These are phyloP conservation scores for Caenorhabditis macrosperma DNA, from an alignment of 2,888 invertebrate species.

Conservation along the genomic window DNA sequence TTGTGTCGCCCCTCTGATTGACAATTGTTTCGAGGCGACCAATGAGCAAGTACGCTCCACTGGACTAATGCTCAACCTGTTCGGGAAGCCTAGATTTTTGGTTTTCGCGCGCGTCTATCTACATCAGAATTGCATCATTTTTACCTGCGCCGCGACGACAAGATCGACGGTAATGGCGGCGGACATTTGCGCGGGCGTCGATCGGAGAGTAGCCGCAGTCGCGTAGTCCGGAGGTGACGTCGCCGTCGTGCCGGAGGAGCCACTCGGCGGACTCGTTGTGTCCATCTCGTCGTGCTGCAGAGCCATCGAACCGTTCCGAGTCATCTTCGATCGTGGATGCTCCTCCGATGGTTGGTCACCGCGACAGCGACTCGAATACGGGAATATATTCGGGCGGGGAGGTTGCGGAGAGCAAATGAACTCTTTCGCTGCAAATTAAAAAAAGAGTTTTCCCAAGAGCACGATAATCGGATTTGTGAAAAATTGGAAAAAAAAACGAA, in stretches of 20 bases:
- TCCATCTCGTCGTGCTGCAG: conserved; percentile 46
- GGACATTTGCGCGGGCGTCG: conserved; percentile 77
- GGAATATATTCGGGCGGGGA: conserved; percentile 39
- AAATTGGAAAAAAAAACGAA: conserved; percentile 1
- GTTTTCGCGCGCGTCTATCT: neutral
- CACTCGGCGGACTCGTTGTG: conserved; percentile 42
- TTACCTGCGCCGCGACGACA: conserved; percentile 69
- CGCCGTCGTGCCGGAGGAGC: conserved; percentile 30
- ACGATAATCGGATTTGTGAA: conserved; percentile 36
- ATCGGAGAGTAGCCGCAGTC: conserved; percentile 73
- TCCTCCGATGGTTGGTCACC: conserved; percentile 33
- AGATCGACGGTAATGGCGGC: conserved; percentile 69
- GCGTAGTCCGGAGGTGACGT: conserved; percentile 68
- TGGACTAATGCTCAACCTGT: conserved; percentile 23
- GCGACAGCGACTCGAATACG: conserved; percentile 30
- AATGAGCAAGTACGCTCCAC: conserved; percentile 33
- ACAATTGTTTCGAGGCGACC: neutral
- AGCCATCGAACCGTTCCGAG: conserved; percentile 24
- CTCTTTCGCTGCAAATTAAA: conserved; percentile 21
- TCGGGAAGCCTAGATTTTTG: conserved; percentile 12
- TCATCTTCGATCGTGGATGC: conserved; percentile 16
- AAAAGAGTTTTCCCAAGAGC: conserved; percentile 16
- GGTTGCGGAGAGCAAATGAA: neutral
- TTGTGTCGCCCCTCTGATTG: conserved; percentile 3
- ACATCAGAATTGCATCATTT: conserved; percentile 2